phyloP scores from a whole-genome alignment of 1,140 invertebrate species.

The Atta colombica region DNA sequence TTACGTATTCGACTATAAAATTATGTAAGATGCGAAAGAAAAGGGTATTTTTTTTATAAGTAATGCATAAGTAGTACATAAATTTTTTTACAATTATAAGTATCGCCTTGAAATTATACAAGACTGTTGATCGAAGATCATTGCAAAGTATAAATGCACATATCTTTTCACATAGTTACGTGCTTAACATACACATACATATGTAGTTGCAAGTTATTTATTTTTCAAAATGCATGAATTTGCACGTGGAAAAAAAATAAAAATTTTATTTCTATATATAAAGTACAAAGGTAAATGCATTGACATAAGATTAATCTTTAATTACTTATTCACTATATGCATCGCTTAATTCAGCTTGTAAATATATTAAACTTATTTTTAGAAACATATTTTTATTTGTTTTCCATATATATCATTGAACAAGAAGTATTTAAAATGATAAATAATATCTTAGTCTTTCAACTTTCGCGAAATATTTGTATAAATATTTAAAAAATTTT shows the following conservation, averaged over 20 bases:
- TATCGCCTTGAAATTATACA: conserved; percentile 14
- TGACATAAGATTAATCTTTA: background rate
- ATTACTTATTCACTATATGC: background rate
- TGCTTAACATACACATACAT: background rate
- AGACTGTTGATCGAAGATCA: background rate
- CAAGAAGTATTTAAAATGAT: background rate
- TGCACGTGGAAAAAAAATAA: background rate
- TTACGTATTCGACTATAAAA: conserved; percentile 5
- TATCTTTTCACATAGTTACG: background rate
- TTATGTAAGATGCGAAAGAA: background rate
- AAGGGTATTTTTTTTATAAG: background rate
- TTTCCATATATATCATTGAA: background rate
- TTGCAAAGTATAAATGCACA: conserved; percentile 6
- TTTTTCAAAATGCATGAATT: background rate
- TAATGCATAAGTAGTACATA: background rate
- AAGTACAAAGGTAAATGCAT: background rate
- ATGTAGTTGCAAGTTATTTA: background rate
- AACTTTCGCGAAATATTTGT: background rate
- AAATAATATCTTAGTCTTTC: background rate
- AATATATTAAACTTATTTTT: background rate
- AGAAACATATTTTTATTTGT: background rate
- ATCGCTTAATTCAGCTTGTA: background rate
- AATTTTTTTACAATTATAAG: conserved; percentile 12
- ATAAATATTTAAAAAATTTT: conserved; percentile 4
- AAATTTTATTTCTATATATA: background rate